phyloP scores from a whole-genome alignment of 2,888 invertebrate genomes.

The Pseudococcus longispinus region DNA sequence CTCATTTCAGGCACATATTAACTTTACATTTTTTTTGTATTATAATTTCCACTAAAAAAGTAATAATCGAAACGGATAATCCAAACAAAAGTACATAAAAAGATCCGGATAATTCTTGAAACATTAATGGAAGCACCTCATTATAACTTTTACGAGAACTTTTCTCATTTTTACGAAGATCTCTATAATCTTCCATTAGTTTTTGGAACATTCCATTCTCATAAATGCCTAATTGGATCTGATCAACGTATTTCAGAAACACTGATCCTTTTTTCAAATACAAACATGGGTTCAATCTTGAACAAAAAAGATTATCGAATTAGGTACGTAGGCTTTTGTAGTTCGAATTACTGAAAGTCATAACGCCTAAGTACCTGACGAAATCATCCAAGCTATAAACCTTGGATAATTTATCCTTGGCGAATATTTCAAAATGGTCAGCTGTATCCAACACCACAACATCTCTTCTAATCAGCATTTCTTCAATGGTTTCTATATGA shows the following conservation, averaged over 20 bases:
- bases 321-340: neutral
- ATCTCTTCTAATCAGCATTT: constrained; percentile 53
- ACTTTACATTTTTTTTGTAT: neutral
- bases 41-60: neutral
- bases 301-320: neutral
- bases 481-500: neutral
- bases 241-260: constrained; percentile 26
- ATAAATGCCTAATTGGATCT: constrained; percentile 42
- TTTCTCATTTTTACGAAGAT: neutral
- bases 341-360: no score
- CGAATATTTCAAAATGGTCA: constrained; percentile 57
- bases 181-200: constrained; percentile 43
- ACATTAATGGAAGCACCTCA: constrained; percentile 45
- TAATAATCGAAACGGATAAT: neutral
- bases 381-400: constrained; percentile 51
- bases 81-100: constrained; percentile 53
- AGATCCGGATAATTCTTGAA: constrained; percentile 50
- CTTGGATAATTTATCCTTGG: neutral
- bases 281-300: constrained; percentile 52
- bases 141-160: neutral
- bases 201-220: constrained; percentile 57
- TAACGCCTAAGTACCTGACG: no score
- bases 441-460: constrained; percentile 56
- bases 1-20: neutral
- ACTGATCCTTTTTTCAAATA: constrained; percentile 57